Evolutionary conservation across 1,140 invertebrate genomes (phyloP).

Genomic region (Phenacoccus solenopsis): DNA sequence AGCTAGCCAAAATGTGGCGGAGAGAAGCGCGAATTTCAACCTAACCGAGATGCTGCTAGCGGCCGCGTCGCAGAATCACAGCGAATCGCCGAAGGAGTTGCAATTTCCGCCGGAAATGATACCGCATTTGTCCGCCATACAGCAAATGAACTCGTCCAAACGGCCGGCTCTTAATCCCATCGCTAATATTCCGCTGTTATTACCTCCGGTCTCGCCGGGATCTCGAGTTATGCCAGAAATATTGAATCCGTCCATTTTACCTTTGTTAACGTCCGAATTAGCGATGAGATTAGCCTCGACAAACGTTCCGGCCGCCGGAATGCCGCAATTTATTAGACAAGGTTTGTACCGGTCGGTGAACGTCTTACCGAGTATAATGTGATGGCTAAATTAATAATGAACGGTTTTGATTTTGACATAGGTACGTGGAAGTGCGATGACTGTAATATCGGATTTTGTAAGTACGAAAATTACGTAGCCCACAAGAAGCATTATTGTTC

Average conservation of each 20-base stretch:
- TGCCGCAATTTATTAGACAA: constrained; percentile 29
- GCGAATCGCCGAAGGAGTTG: background rate
- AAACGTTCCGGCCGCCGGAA: constrained; percentile 32
- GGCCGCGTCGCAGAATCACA: background rate
- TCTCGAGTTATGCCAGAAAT: constrained; percentile 22
- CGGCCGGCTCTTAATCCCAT: background rate
- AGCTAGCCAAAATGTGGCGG: background rate
- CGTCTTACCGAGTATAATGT: background rate
- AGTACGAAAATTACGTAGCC: constrained; percentile 84
- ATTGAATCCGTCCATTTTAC: constrained; percentile 25
- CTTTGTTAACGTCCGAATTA: constrained; percentile 28
- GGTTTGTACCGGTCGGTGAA: constrained; percentile 21
- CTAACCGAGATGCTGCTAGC: constrained; percentile 10
- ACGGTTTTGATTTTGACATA: constrained; percentile 5
- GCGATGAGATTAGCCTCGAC: constrained; percentile 33
- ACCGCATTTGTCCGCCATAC: constrained; percentile 16
- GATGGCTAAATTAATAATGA: background rate
- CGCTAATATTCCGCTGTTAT: constrained; percentile 10
- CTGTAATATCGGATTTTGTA: constrained; percentile 94
- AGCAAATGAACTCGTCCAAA: background rate
- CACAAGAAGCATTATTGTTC: constrained; percentile 93
- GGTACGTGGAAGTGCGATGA: constrained; percentile 76
- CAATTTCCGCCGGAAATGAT: background rate
- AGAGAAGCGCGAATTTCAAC: constrained; percentile 18
- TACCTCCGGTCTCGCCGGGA: constrained; percentile 24